Percentiles rank a stretch among this genome's conserved stretches.
These are phyloP conservation scores for Plebejus argus DNA, from an alignment of 2,888 invertebrate species.

Conservation along the genomic window DNA sequence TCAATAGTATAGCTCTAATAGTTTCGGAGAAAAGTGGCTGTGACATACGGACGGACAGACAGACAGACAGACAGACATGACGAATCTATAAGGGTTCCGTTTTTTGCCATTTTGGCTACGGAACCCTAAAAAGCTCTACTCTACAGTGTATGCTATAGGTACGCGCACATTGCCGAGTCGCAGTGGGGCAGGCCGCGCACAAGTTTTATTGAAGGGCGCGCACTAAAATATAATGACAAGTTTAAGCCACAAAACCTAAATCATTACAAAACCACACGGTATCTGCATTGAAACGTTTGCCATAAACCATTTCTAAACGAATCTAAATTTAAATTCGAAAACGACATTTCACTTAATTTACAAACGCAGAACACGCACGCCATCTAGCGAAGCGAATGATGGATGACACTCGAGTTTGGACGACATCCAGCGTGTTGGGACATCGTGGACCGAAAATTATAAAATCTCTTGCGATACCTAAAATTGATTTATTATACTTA, in stretches of 20 bases:
- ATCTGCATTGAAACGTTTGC: neutral
- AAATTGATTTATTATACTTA: conserved; percentile 18
- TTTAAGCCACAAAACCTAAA: neutral
- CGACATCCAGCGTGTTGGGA: neutral
- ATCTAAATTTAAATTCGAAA: conserved; percentile 20
- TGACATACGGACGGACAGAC: too few relatives aligned
- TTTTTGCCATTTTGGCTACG: too few relatives aligned
- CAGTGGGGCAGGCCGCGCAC: too few relatives aligned
- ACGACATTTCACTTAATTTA: conserved; percentile 23
- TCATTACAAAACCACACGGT: neutral
- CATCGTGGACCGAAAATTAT: neutral
- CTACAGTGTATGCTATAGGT: too few relatives aligned
- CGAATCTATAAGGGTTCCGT: too few relatives aligned
- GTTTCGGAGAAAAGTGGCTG: too few relatives aligned
- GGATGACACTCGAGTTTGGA: neutral
- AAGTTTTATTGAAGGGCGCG: too few relatives aligned
- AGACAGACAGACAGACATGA: too few relatives aligned
- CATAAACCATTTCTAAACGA: conserved; percentile 10
- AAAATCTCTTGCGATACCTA: conserved; percentile 7
- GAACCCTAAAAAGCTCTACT: too few relatives aligned
- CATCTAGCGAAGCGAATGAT: conserved; percentile 16
- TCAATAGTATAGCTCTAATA: too few relatives aligned
- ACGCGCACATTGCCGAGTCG: too few relatives aligned
- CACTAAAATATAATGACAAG: too few relatives aligned
- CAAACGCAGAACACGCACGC: conserved; percentile 27